A percentile compares a stretch with the other conserved stretches of the same genome.
Evolutionary conservation across 1,140 invertebrate genomes (phyloP).

Genomic region (Brevipalpus yothersi): DNA sequence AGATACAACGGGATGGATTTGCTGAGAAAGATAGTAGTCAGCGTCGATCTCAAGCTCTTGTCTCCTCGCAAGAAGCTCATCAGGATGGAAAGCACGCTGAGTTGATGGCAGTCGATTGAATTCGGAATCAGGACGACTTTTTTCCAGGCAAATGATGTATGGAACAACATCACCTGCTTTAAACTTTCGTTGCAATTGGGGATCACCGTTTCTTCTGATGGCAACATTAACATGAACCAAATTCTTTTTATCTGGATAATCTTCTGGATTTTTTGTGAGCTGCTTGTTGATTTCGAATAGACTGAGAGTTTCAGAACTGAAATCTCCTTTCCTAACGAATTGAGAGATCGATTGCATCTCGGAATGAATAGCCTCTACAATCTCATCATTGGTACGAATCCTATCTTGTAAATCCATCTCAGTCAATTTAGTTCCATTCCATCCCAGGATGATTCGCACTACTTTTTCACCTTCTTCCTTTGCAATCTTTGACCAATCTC

Average conservation of each 20-base stretch:
- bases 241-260: slow-evolving; percentile 61
- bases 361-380: slow-evolving; percentile 56
- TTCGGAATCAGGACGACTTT: slow-evolving; percentile 30
- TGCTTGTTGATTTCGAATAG: slow-evolving; percentile 59
- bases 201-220: slow-evolving; percentile 42
- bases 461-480: slow-evolving; percentile 66
- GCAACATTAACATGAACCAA: slow-evolving; percentile 86
- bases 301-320: slow-evolving; percentile 47
- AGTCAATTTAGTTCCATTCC: slow-evolving; percentile 20
- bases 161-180: slow-evolving; percentile 79
- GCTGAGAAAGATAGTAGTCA: slow-evolving; percentile 57
- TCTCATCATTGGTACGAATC: slow-evolving; percentile 34
- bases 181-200: slow-evolving; percentile 36
- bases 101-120: slow-evolving; percentile 35
- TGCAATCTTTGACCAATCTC: slow-evolving; percentile 90
- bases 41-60: slow-evolving; percentile 36
- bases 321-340: slow-evolving; percentile 34
- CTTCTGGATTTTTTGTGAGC: slow-evolving; percentile 75
- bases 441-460: slow-evolving; percentile 50
- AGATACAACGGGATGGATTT: slow-evolving; percentile 79
- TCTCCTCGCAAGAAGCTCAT: slow-evolving; percentile 43
- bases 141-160: slow-evolving; percentile 83
- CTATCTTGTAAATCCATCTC: no score
- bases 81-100: slow-evolving; percentile 82
- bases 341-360: slow-evolving; percentile 33